A percentile compares a stretch with the other conserved stretches of the same genome.
Conservation (phyloP, 2,888 invertebrate species). For the Philopedon plagiatum region DNA sequence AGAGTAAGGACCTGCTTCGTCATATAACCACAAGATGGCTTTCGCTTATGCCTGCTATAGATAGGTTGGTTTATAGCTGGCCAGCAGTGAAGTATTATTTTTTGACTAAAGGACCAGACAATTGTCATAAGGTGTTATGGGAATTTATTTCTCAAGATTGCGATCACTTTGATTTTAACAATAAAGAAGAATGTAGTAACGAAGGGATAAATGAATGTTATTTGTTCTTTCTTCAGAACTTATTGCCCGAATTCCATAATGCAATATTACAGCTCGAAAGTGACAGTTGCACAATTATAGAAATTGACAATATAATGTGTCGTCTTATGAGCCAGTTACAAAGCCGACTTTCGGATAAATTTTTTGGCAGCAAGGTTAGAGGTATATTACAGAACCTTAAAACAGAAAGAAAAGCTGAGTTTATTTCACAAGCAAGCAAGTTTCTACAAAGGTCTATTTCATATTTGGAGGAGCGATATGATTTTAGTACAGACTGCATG, state of each 20-base stretch:
- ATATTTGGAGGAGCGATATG: neutral
- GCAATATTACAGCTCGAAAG: slow-evolving; percentile 8
- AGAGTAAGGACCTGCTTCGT: neutral
- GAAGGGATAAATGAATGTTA: neutral
- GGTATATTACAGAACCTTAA: too few relatives aligned
- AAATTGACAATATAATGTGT: slow-evolving; percentile 8
- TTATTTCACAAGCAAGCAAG: neutral
- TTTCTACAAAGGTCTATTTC: too few relatives aligned
- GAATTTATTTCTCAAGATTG: neutral
- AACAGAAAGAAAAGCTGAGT: neutral
- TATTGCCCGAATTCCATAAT: slow-evolving; percentile 16
- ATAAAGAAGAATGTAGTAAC: neutral
- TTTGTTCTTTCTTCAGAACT: slow-evolving; percentile 7
- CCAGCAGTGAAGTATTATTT: neutral
- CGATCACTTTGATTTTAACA: neutral
- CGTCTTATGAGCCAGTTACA: neutral
- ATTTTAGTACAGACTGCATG: neutral
- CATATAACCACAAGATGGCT: neutral
- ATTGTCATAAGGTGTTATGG: neutral
- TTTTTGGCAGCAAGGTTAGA: neutral
- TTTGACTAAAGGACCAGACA: neutral
- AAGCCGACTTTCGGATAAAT: neutral
- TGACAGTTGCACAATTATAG: slow-evolving; percentile 25
- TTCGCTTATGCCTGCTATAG: neutral
- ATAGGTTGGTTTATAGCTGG: neutral